Base-by-base conservation (phyloP, 92 coral and sea anemone genomes). In the Epizoanthus scotinus region DNA sequence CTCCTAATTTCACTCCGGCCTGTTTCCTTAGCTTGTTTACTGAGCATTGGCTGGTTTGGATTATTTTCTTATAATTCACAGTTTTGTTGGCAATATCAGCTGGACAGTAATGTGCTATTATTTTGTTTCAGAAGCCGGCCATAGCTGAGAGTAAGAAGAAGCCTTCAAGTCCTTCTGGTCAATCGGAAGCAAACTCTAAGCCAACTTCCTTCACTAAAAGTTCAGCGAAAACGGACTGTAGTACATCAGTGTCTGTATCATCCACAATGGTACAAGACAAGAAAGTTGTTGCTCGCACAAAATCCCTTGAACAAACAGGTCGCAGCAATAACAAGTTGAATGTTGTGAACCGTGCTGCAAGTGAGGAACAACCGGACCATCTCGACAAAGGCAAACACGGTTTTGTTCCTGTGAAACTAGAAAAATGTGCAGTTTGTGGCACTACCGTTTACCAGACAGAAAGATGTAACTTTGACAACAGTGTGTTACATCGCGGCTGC, bases 391-490 rank as follows among this genome's bases (percentile, higher is more conserved):
- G 57, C 36, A 75, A 75, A 75, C 81, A 57, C 56, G 34, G 55
- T 26, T 72, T 86, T 13, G 84, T 86, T 66, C 85, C 83, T 38
- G 78, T 82, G 5, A 86, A 86, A 67, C 54, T 79, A 24, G 98
- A 96, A 26, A 93, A 90, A 69, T 96, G 99, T 83, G 93, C 86
- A 34, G 94, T 96, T 13, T 96, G 99, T 71, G 94, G 91, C 3
- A 89, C 87, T 42, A 93, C 90, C 34, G 99, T 93, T 19, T 96
- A 93, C 68, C 99, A 93, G 83, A 93, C 90, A 90, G 99, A 96
- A 80, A 96, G 94, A 70, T 96, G 94, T 63, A 96, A 88, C 78
- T 94, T 95, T 71, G 93, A 96, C 78, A 90, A 88, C 79, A 84
- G 90, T 17, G 91, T 96, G 40, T 77, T 96, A 56, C 99, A 96